phyloP scores from a whole-genome alignment of 2,888 invertebrate species.

The Ectropis crepuscularia region DNA sequence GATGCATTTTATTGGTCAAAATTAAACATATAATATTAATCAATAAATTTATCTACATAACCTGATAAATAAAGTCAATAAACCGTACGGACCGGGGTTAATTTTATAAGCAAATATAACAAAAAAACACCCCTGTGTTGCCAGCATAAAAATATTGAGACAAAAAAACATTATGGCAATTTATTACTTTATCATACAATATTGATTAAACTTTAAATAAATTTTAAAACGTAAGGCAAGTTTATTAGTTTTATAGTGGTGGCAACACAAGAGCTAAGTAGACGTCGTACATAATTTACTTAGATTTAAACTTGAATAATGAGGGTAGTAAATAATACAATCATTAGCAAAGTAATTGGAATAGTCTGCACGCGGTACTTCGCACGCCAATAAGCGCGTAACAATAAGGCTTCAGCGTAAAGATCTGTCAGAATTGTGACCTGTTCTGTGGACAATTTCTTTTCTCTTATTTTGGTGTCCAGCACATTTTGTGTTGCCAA shows the following conservation, averaged over 20 bases:
- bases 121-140: conserved; percentile 54
- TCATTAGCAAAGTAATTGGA: conserved; percentile 57
- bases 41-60: conserved; percentile 79
- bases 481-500: too few species aligned
- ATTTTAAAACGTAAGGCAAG: conserved; percentile 8
- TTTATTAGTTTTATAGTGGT: conserved; percentile 30
- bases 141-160: conserved; percentile 47
- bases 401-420: conserved; percentile 13
- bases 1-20: conserved; percentile 82
- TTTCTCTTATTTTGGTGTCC: too few species aligned
- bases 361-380: conserved; percentile 45
- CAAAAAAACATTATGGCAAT: neutral
- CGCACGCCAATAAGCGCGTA: conserved; percentile 42
- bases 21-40: conserved; percentile 69
- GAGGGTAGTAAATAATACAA: conserved; percentile 48
- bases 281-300: conserved; percentile 58
- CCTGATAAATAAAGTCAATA: conserved; percentile 71
- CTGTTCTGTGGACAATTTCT: neutral
- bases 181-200: conserved; percentile 29
- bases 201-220: conserved; percentile 27
- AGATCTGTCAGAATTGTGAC: conserved; percentile 3
- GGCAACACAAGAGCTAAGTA: conserved; percentile 50
- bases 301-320: conserved; percentile 61
- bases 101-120: conserved; percentile 56
- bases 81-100: conserved; percentile 67